These are phyloP conservation scores for Anastatus disparis DNA, from an alignment of 1,140 invertebrate species.

Conservation along the genomic window DNA sequence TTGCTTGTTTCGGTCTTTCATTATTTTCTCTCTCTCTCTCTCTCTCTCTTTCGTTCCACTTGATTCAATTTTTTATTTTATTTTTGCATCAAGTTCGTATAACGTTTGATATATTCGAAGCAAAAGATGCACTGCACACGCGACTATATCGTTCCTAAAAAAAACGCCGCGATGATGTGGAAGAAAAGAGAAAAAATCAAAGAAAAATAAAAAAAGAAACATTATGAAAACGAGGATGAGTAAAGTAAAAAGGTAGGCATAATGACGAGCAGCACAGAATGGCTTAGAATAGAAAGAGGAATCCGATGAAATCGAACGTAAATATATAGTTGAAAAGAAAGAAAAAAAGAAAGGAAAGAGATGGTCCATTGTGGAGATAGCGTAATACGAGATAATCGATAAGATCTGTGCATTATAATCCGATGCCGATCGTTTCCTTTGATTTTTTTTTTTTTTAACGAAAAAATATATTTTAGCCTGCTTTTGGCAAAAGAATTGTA, in stretches of 20 bases:
- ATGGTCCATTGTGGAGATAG: slow-evolving; percentile 1
- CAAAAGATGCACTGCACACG: slow-evolving; percentile 13
- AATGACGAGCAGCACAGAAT: slow-evolving; percentile 2
- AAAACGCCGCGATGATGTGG: not conserved
- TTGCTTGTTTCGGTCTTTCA: not conserved
- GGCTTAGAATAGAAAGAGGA: not conserved
- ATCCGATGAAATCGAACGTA: slow-evolving; percentile 9
- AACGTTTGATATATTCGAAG: slow-evolving; percentile 24
- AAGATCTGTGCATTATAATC: no score
- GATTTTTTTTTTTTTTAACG: no score
- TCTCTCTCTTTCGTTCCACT: not conserved
- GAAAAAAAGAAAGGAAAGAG: no score
- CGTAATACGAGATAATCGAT: slow-evolving; percentile 15
- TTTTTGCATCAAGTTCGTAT: not conserved
- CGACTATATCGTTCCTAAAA: slow-evolving; percentile 15
- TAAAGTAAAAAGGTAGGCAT: no score
- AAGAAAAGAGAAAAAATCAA: no score
- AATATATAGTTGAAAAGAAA: no score
- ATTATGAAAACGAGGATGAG: no score
- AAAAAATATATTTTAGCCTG: not conserved
- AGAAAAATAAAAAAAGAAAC: no score
- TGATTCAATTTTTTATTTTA: no score
- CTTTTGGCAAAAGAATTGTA: no score
- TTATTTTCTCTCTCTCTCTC: not conserved
- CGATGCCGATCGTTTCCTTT: not conserved